Base-by-base conservation (phyloP, 1,140 invertebrate species). In the Globodera rostochiensis region DNA sequence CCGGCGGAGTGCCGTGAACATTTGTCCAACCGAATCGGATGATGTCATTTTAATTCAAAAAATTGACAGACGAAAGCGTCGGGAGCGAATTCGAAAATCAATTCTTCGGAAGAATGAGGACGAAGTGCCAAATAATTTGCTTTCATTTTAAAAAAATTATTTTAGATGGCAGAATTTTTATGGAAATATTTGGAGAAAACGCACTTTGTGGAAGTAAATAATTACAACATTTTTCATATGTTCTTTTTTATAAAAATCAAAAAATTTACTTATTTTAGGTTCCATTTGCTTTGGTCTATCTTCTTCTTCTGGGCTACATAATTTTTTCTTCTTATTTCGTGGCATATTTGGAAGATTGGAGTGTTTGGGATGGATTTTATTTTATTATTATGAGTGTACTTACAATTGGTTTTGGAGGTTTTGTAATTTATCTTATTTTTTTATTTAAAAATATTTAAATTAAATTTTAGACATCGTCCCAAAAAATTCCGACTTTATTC, bases 131-230 rank as follows among this genome's bases (percentile, higher is more conserved):
- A 84, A 73, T 78, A 9, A 36, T 11, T 80, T 80, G 82, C 25
- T 25, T 25, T 9, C 9, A 45, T 36, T 36, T 36, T 36, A 71
- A 45, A 46, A 77, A 81, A 47, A 7, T 9, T 50, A 71, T n/a
- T 47, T 45, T 80, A 86, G 83, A 82, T 90, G 15, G 88, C 88
- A 11, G 88, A 89, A 80, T 89, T 89, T 77, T 81, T 89, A 7
- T 89, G 88, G 88, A 88, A 87, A 19, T 87, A 89, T 77, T 82
- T 89, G 53, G 88, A 90, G 74, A 86, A 88, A 47, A 88, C 88
- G 19, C 86, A 89, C n/a, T 88, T 88, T 75, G 87, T 88, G 13
- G 87, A 88, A 75, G 86, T 87, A 47, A 49, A 47, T 3, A 49
- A 21, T 47, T 25, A 50, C 5, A 21, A 19, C 19, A 74, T 36